These are phyloP conservation scores for Gyrodactylus bullatarudis DNA, from an alignment of 1,140 invertebrate species.

Conservation along the genomic window DNA sequence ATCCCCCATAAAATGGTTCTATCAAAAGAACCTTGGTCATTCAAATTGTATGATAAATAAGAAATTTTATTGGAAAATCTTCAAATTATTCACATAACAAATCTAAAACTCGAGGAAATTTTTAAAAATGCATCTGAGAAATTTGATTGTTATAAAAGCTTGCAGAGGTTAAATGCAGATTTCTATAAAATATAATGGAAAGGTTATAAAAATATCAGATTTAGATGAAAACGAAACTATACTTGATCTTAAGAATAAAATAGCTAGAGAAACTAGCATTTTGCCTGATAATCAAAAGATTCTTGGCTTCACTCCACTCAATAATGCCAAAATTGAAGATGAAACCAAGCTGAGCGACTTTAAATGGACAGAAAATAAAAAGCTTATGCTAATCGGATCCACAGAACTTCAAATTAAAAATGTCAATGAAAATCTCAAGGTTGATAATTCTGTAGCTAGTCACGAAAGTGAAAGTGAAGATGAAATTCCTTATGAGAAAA, in stretches of 20 bases:
- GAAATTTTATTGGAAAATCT: too few species aligned
- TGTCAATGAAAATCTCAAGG: background rate
- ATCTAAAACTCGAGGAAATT: too few species aligned
- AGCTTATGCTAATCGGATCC: constrained; percentile 1
- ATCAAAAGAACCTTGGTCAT: constrained; percentile 12
- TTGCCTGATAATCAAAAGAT: constrained; percentile 3
- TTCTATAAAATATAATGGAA: background rate
- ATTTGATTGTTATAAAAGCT: too few species aligned
- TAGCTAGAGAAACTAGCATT: background rate
- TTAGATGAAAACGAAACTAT: background rate
- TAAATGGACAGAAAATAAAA: background rate
- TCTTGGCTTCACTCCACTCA: background rate
- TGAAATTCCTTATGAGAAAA: background rate
- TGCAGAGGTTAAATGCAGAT: background rate
- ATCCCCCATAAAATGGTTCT: constrained; percentile 36
- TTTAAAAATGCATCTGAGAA: too few species aligned
- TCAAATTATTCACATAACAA: too few species aligned
- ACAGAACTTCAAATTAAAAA: background rate
- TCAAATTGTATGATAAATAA: background rate
- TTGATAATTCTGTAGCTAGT: background rate
- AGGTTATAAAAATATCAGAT: background rate
- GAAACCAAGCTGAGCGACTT: background rate
- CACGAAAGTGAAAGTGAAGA: background rate
- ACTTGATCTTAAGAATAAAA: background rate
- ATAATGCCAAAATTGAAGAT: background rate